Evolutionary conservation across 2,797 vertebrate genomes (phyloP).

Genomic region (Poeciliopsis paucimaculata): DNA sequence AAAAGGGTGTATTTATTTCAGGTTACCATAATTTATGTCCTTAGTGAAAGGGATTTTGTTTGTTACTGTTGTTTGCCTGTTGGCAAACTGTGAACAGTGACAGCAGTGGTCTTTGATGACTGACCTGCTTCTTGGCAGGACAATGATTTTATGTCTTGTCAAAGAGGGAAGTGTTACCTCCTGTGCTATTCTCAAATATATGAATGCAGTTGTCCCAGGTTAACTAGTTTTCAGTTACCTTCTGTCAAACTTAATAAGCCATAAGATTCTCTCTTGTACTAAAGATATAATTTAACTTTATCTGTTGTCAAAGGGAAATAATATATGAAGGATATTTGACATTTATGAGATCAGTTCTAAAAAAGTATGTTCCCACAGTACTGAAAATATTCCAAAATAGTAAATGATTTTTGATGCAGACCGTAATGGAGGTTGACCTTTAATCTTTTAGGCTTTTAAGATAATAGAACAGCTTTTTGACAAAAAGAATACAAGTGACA

Average conservation of each 20-base stretch:
- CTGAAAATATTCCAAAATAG: slow-evolving; percentile 32
- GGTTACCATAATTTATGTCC: slow-evolving; percentile 9
- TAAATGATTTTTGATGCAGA: slow-evolving; percentile 23
- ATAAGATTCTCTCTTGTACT: slow-evolving; percentile 5
- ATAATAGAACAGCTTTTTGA: neutral
- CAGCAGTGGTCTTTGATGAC: slow-evolving; percentile 50
- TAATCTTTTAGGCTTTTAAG: neutral
- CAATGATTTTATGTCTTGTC: slow-evolving; percentile 59
- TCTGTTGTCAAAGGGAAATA: slow-evolving; percentile 36
- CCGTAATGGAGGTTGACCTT: slow-evolving; percentile 28
- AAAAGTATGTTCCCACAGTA: slow-evolving; percentile 28
- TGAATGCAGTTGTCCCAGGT: slow-evolving; percentile 36
- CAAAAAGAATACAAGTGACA: neutral
- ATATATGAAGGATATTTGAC: slow-evolving; percentile 43
- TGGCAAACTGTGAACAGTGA: slow-evolving; percentile 48
- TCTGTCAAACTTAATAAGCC: slow-evolving; percentile 43
- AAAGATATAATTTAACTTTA: slow-evolving; percentile 14
- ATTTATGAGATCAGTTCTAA: slow-evolving; percentile 15
- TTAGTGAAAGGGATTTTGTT: slow-evolving; percentile 17
- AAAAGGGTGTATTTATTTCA: slow-evolving; percentile 3
- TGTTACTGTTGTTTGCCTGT: slow-evolving; percentile 40
- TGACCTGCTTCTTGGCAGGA: slow-evolving; percentile 56
- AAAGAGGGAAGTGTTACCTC: slow-evolving; percentile 51
- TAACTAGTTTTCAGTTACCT: slow-evolving; percentile 48
- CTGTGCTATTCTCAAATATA: slow-evolving; percentile 31